A percentile compares a stretch with the other conserved stretches of the same genome.
phyloP scores from a whole-genome alignment of 2,113 vertebrate species.

The Vireo altiloquus region DNA sequence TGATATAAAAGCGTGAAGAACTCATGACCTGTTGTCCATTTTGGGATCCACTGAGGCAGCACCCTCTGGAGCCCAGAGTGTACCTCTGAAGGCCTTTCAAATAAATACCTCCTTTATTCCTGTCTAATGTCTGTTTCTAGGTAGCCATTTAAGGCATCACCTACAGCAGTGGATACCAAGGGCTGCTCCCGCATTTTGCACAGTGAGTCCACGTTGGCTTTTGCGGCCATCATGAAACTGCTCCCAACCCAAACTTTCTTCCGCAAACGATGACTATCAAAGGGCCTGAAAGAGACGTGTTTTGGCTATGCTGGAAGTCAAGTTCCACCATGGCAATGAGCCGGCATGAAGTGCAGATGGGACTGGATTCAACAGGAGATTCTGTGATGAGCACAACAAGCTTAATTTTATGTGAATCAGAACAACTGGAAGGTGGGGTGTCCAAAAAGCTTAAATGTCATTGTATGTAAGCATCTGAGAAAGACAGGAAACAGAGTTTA shows the following conservation, averaged over 20 bases:
- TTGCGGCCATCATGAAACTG: rapidly evolving
- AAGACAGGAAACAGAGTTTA: background rate
- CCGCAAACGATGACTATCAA: background rate
- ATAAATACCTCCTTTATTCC: no score
- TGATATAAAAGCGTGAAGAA: no score
- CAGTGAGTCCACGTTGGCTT: background rate
- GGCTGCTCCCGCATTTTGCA: background rate
- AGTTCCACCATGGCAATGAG: background rate
- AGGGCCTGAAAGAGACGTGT: background rate
- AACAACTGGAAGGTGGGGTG: background rate
- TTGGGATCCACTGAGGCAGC: no score
- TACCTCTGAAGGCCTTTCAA: no score
- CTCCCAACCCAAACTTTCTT: background rate
- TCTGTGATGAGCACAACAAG: background rate
- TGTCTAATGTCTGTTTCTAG: no score
- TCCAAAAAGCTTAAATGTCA: background rate
- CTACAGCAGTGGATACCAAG: background rate
- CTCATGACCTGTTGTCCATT: no score
- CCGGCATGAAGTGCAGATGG: background rate
- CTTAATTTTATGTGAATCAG: background rate
- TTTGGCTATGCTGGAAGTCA: background rate
- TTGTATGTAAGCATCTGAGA: background rate
- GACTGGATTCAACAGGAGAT: background rate
- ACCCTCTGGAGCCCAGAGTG: no score
- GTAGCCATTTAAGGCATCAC: no score